phyloP scores from a whole-genome alignment of 2,888 invertebrate genomes.

The Tetragnatha montana region DNA sequence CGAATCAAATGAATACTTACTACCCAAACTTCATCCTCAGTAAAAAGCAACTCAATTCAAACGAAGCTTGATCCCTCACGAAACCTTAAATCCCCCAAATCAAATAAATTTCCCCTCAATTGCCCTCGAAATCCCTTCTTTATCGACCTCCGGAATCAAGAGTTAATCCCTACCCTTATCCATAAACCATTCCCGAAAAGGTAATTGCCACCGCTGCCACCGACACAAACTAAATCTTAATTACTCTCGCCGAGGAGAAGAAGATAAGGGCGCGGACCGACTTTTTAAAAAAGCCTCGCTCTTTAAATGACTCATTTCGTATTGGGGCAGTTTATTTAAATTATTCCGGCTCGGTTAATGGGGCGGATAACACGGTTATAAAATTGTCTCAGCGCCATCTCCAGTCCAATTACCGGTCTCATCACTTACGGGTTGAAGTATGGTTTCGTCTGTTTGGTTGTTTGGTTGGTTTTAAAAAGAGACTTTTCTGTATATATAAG shows the following conservation, averaged over 20 bases:
- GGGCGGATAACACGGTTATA: conserved; percentile 32
- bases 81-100: neutral
- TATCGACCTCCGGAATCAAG: conserved; percentile 18
- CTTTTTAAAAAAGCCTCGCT: conserved; percentile 33
- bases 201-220: conserved; percentile 45
- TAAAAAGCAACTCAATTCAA: neutral
- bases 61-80: neutral
- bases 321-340: conserved; percentile 53
- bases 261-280: conserved; percentile 52
- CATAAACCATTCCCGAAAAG: conserved; percentile 44
- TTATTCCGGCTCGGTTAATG: conserved; percentile 44
- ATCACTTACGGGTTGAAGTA: neutral
- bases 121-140: neutral
- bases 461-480: neutral
- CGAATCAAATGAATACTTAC: neutral
- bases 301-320: conserved; percentile 42
- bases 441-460: neutral
- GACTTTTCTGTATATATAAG: too few relatives aligned
- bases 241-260: conserved; percentile 23
- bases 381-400: conserved; percentile 10
- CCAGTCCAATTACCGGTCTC: conserved; percentile 40
- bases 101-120: neutral
- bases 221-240: conserved; percentile 58
- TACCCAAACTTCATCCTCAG: neutral
- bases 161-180: conserved; percentile 26